Evolutionary conservation across 2,113 vertebrate species (phyloP), one percentile per base, ranked within the genome.

Genomic region (Pithys albifrons): DNA sequence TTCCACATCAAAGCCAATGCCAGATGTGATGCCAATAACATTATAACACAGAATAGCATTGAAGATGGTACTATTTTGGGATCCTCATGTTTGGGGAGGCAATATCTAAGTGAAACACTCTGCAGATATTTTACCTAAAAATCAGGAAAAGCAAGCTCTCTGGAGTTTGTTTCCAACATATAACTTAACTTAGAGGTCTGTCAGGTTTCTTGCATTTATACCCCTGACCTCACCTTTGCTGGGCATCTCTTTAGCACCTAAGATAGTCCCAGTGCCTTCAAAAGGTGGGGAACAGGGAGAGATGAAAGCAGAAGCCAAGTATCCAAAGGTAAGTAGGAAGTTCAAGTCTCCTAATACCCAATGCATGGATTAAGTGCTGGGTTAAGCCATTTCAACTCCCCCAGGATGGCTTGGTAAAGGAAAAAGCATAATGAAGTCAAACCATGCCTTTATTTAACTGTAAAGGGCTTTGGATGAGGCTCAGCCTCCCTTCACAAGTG

Each of bases 1-100:
- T 91, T 93, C 51, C 67, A 84, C 88, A 66, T 95, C 61, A 91
- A 88, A 96, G 90, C 59, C 77, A 29, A 8, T 88, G 90, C 83
- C 80, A 95, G 88, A 88, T 96, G 95, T 88, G 46, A 78, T 96
- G 95, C 85, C 93, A 95, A 48, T 73, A 92, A 62, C 59, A 77
- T 62, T 77, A 19, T 88, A 92, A 69, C 74, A 89, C 31, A 76
- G 81, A 96, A 57, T 28, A 93, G 66, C 64, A 57, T 59, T 90
- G 88, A 75, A 76, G 65, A 84, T 6, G 19, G n/a, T 88, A 79
- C 72, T 95, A 86, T 95, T 93, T 87, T 89, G 69, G 45, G 62
- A 92, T 81, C 11, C 27, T 69, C 3, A 1, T 86, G 69, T 78
- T 84, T 65, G 35, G 48, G 57, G 65, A 92, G 92, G 75, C 1